Conservation (phyloP, 2,113 vertebrate species). For the Chaetorhynchus papuensis region DNA sequence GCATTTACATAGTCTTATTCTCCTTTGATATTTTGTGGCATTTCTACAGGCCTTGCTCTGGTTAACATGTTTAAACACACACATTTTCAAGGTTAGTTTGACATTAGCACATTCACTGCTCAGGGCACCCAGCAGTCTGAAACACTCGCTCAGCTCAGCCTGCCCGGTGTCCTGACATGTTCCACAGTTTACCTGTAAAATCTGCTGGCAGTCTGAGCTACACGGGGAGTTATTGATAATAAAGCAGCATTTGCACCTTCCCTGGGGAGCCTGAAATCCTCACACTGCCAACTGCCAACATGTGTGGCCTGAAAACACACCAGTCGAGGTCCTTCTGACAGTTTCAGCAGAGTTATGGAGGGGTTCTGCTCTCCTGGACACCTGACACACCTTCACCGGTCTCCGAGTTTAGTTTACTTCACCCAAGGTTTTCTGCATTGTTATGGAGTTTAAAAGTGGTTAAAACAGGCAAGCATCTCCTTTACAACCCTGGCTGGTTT, state of each 20-base stretch:
- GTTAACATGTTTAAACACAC: not conserved
- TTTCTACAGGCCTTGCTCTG: not conserved
- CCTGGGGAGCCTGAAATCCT: not conserved
- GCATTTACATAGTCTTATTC: not conserved
- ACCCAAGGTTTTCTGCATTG: not conserved
- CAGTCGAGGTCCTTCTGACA: not conserved
- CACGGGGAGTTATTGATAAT: not conserved
- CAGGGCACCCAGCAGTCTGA: not conserved
- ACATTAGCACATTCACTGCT: not conserved
- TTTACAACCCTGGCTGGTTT: not conserved
- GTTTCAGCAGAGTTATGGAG: not conserved
- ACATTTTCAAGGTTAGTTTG: constrained; percentile 10
- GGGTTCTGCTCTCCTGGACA: not conserved
- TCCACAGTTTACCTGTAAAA: not conserved
- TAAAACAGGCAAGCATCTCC: not conserved
- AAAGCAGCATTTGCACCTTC: not conserved
- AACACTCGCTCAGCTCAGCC: not conserved
- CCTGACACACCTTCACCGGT: not conserved
- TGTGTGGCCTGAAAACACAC: not conserved
- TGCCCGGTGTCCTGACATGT: rapidly evolving
- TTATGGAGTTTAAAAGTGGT: not conserved
- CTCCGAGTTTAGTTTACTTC: not conserved
- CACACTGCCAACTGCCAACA: not conserved
- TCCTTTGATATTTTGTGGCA: constrained; percentile 3
- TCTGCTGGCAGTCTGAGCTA: not conserved